A percentile compares a stretch with the other conserved stretches of the same genome.
Conservation (phyloP, 2,888 invertebrate species). For the Epinotia bilunana region DNA sequence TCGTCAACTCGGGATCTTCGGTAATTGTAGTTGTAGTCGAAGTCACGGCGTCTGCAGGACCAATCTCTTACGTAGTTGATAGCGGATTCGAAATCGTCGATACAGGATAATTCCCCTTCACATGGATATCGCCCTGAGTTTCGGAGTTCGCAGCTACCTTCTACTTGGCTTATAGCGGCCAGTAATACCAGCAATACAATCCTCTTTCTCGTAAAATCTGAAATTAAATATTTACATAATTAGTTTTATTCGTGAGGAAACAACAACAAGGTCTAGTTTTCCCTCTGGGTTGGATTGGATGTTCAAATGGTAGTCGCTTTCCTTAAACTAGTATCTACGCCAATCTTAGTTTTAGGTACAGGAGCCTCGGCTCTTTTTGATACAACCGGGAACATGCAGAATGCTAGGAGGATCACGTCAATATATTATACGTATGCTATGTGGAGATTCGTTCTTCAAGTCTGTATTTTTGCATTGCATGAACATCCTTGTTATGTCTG, state of each 20-base stretch:
- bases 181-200: constrained; percentile 26
- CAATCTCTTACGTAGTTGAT: constrained; percentile 9
- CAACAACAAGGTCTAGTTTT: neutral
- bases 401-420: neutral
- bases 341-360: no score
- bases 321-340: no score
- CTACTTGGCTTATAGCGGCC: constrained; percentile 11
- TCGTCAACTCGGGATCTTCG: constrained; percentile 12
- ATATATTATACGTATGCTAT: neutral
- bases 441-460: no score
- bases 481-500: no score
- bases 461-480: no score
- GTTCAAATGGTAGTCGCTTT: no score
- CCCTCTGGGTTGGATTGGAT: no score
- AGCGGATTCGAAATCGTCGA: constrained; percentile 13
- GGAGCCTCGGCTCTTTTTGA: no score
- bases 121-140: constrained; percentile 6
- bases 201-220: neutral
- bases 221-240: neutral
- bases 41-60: constrained; percentile 34
- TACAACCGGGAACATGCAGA: no score
- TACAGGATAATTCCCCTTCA: constrained; percentile 13
- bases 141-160: neutral
- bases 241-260: neutral
- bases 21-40: constrained; percentile 17